These are phyloP conservation scores for Tuberolachnus salignus DNA, from an alignment of 2,888 invertebrate genomes.

Conservation along the genomic window DNA sequence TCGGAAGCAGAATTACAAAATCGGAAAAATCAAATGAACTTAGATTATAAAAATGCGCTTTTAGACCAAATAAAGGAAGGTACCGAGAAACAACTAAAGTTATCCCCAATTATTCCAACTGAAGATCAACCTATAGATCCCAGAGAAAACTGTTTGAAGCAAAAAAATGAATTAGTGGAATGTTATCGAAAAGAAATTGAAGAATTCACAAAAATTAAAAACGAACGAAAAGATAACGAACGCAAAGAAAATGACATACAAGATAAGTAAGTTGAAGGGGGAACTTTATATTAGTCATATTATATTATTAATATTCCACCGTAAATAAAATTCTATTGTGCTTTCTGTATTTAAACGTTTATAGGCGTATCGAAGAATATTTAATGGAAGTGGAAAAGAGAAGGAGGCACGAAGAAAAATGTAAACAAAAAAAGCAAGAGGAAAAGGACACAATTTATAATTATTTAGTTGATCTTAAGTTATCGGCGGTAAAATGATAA, in stretches of 20 bases:
- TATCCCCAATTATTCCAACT: background rate
- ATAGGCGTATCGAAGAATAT: slow-evolving; percentile 21
- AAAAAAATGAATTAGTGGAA: background rate
- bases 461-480: background rate
- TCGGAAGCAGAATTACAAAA: background rate
- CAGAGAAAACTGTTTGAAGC: background rate
- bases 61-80: slow-evolving; percentile 6
- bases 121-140: background rate
- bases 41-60: slow-evolving; percentile 18
- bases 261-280: background rate
- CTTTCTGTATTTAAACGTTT: background rate
- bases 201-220: background rate
- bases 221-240: background rate
- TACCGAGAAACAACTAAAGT: background rate
- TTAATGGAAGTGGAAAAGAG: background rate
- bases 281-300: background rate
- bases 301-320: background rate
- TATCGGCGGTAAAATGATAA: background rate
- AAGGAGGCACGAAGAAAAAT: background rate
- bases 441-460: slow-evolving; percentile 6
- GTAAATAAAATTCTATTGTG: background rate
- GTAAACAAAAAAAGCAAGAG: slow-evolving; percentile 1
- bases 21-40: background rate
- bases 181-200: background rate
- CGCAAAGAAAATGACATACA: background rate